Percentiles rank a stretch among this genome's conserved stretches.
phyloP scores from a whole-genome alignment of 2,113 vertebrate species.

The Pituophis catenifer region DNA sequence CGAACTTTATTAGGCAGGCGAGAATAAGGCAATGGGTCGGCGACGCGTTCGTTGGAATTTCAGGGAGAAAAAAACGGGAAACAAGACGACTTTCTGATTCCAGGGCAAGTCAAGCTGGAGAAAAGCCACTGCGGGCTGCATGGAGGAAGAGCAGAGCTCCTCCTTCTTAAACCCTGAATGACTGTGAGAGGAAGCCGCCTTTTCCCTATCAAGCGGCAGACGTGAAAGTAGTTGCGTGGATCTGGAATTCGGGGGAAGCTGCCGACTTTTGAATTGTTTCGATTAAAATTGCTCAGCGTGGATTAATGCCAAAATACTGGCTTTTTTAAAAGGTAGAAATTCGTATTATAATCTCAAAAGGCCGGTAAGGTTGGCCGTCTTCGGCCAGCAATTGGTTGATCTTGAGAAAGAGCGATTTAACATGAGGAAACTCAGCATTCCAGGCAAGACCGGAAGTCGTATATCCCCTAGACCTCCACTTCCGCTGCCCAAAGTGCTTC shows the following conservation, averaged over 20 bases:
- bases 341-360: neutral
- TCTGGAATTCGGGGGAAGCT: neutral
- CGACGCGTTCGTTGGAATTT: neutral
- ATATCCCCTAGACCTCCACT: neutral
- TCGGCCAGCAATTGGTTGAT: neutral
- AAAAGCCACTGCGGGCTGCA: neutral
- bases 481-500: neutral
- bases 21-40: neutral
- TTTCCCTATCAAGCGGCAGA: neutral
- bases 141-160: neutral
- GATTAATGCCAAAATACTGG: neutral
- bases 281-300: neutral
- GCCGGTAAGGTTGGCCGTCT: neutral
- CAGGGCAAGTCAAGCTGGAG: neutral
- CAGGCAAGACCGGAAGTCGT: neutral
- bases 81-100: neutral
- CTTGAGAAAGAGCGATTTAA: neutral
- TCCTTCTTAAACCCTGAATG: neutral
- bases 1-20: neutral
- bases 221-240: neutral
- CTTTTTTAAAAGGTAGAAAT: neutral
- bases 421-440: neutral
- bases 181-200: neutral
- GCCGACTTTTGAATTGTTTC: neutral
- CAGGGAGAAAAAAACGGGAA: neutral